phyloP scores from a whole-genome alignment of 1,140 invertebrate genomes.

The Onthophagus taurus region DNA sequence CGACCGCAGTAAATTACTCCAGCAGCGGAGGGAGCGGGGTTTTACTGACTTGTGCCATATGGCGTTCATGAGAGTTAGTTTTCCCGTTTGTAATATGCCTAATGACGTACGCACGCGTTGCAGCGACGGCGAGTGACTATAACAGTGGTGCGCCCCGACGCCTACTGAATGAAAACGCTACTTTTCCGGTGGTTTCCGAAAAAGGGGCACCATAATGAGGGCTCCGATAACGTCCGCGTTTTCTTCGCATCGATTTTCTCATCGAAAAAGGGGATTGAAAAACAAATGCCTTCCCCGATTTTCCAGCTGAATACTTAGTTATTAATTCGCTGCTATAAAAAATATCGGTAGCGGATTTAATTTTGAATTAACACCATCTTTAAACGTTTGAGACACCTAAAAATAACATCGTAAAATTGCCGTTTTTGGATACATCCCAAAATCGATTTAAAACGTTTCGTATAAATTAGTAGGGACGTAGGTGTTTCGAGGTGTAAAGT shows the following conservation, averaged over 20 bases:
- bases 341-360: no score
- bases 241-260: constrained; percentile 2
- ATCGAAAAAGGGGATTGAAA: constrained; percentile 8
- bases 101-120: constrained; percentile 35
- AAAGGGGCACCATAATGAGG: background rate
- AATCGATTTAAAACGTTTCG: no score
- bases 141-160: constrained; percentile 18
- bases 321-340: no score
- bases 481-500: no score
- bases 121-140: constrained; percentile 20
- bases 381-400: no score
- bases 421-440: no score
- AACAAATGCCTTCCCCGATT: constrained; percentile 4
- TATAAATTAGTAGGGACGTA: no score
- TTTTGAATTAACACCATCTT: no score
- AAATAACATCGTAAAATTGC: no score
- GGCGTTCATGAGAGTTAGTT: constrained; percentile 35
- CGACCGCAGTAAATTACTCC: constrained; percentile 36
- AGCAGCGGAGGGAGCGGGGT: constrained; percentile 11
- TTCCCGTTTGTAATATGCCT: constrained; percentile 39
- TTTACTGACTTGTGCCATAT: constrained; percentile 31
- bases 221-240: constrained; percentile 1
- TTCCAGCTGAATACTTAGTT: constrained; percentile 5
- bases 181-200: constrained; percentile 28
- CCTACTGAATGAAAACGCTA: constrained; percentile 35